Conservation (phyloP, 2,797 vertebrate genomes). For the Myotis myotis region DNA sequence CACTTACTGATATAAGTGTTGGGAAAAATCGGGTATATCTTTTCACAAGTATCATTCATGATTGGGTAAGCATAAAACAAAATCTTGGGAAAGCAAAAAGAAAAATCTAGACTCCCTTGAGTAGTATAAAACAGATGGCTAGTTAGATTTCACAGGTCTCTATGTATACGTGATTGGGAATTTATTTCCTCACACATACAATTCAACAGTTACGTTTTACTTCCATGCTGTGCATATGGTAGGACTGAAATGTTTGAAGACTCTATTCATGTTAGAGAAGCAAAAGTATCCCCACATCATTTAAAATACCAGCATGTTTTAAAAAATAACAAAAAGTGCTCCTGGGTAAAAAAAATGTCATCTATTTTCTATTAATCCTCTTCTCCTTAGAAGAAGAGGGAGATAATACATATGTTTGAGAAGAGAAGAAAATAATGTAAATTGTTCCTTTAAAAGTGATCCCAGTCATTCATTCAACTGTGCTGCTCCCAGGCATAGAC, state of each 20-base stretch:
- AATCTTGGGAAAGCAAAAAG: not conserved
- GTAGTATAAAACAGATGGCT: constrained; percentile 45
- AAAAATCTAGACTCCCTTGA: constrained; percentile 36
- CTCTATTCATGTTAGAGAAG: constrained; percentile 31
- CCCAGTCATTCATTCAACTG: not conserved
- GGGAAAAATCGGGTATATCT: not conserved
- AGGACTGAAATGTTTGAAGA: not conserved
- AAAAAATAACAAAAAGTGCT: not conserved
- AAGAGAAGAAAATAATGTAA: not conserved
- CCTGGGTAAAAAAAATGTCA: not conserved
- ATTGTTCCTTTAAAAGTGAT: not conserved
- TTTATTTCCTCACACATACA: constrained; percentile 37
- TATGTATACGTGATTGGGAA: not conserved
- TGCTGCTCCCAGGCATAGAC: not conserved
- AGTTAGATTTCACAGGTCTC: constrained; percentile 22
- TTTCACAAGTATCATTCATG: constrained; percentile 43
- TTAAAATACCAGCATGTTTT: not conserved
- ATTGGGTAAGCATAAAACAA: constrained; percentile 52
- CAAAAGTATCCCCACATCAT: not conserved
- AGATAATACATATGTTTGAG: not conserved
- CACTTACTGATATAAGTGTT: constrained; percentile 9
- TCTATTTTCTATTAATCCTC: not conserved
- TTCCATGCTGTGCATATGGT: not conserved
- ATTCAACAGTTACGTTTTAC: not conserved
- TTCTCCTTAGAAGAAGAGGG: not conserved